A percentile compares a stretch with the other conserved stretches of the same genome.
Conservation (phyloP, 2,113 vertebrate species). For the Amia ocellicauda region DNA sequence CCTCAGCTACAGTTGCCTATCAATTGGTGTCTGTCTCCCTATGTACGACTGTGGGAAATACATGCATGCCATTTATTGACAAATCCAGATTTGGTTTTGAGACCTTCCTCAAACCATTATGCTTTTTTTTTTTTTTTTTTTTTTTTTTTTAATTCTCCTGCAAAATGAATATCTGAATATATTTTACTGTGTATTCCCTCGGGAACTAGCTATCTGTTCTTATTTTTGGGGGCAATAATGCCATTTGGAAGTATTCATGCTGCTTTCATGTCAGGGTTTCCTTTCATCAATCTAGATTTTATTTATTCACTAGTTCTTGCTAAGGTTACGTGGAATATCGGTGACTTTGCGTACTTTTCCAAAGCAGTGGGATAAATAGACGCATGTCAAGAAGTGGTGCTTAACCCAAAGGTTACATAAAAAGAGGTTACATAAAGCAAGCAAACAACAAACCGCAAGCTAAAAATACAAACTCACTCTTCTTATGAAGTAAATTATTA, state of each 20-base stretch:
- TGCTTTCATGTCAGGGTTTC: background rate
- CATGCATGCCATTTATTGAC: too few species aligned
- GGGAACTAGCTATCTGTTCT: background rate
- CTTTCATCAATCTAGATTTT: background rate
- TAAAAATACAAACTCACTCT: constrained; percentile 53
- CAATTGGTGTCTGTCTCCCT: too few species aligned
- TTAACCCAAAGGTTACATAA: constrained; percentile 55
- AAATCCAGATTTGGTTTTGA: too few species aligned
- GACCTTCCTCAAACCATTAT: too few species aligned
- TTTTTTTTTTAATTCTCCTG: background rate
- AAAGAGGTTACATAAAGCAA: constrained; percentile 53
- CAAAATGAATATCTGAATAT: constrained; percentile 10
- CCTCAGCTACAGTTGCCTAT: too few species aligned
- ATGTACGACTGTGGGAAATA: too few species aligned
- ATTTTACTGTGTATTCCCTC: constrained; percentile 4
- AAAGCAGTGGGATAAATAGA: background rate
- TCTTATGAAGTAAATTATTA: constrained; percentile 54
- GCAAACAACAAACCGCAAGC: constrained; percentile 14
- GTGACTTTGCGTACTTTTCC: background rate
- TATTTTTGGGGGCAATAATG: background rate
- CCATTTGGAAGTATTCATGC: background rate
- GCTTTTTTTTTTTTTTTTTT: background rate
- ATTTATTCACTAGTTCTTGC: background rate
- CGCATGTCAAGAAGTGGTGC: constrained; percentile 33
- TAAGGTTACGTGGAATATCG: background rate